phyloP scores from a whole-genome alignment of 1,140 invertebrate species.

The Trichogramma pretiosum region DNA sequence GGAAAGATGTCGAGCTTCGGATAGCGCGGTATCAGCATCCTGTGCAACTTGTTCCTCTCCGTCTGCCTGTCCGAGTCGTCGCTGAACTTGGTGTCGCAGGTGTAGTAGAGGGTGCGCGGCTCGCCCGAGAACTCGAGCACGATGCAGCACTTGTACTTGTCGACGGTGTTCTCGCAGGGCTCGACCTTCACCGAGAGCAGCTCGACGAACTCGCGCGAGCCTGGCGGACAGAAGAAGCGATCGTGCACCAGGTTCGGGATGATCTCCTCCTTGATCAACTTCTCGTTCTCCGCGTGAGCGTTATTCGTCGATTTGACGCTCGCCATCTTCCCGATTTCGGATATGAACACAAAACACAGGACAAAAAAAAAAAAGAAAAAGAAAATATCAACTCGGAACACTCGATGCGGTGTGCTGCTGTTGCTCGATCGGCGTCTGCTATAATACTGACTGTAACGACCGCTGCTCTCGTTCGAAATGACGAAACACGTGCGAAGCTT shows the following conservation, averaged over 20 bases:
- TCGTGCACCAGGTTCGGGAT: constrained; percentile 36
- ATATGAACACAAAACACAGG: no score
- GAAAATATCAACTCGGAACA: no score
- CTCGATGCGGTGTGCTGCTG: no score
- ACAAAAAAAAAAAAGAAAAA: no score
- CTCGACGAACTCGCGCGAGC: constrained; percentile 41
- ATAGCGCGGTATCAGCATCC: no score
- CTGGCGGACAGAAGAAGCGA: constrained; percentile 34
- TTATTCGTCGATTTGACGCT: no score
- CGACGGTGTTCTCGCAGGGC: constrained; percentile 3
- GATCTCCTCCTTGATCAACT: constrained; percentile 30
- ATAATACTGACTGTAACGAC: no score
- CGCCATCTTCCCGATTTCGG: no score
- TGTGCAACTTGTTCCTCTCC: no score
- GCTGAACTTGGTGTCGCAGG: constrained; percentile 27
- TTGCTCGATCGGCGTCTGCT: no score
- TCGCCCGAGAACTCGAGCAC: constrained; percentile 32
- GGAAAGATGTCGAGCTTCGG: constrained; percentile 25
- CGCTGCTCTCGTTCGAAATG: no score
- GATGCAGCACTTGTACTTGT: constrained; percentile 20
- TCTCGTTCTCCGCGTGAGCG: constrained; percentile 16
- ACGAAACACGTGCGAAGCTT: no score
- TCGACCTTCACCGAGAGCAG: constrained; percentile 22
- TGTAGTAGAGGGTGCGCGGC: constrained; percentile 22
- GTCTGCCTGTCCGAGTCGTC: constrained; percentile 39